These are phyloP conservation scores for Ammodytes marinus DNA, from an alignment of 2,113 vertebrate genomes.

Conservation along the genomic window DNA sequence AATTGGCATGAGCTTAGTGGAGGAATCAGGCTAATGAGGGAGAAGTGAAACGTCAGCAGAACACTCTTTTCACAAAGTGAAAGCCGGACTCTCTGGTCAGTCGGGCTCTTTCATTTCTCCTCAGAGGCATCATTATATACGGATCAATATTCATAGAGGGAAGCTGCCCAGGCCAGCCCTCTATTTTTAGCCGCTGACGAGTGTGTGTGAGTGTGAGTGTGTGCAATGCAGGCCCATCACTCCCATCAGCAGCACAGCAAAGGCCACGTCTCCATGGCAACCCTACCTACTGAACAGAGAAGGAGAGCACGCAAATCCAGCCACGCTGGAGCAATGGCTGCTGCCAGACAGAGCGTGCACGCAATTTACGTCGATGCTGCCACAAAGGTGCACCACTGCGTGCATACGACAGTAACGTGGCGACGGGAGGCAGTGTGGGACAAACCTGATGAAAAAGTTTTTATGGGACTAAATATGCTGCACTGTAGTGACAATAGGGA, in stretches of 20 bases:
- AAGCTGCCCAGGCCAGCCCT: slow-evolving; percentile 55
- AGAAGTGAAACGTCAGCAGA: slow-evolving; percentile 41
- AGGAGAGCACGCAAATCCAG: slow-evolving; percentile 78
- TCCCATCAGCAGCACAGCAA: slow-evolving; percentile 69
- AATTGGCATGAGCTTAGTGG: not conserved
- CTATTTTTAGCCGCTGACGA: slow-evolving; percentile 81
- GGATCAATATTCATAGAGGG: slow-evolving; percentile 78
- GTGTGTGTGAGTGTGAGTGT: slow-evolving; percentile 44
- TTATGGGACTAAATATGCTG: not conserved
- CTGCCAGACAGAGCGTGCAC: slow-evolving; percentile 66
- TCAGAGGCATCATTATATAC: slow-evolving; percentile 69
- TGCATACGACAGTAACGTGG: slow-evolving; percentile 27
- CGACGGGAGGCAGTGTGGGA: slow-evolving; percentile 53
- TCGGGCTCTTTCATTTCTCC: slow-evolving; percentile 61
- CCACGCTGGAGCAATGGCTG: slow-evolving; percentile 86
- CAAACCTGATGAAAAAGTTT: slow-evolving; percentile 53
- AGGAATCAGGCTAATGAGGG: slow-evolving; percentile 31
- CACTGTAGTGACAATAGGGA: not conserved
- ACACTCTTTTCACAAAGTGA: slow-evolving; percentile 27
- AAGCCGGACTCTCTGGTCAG: slow-evolving; percentile 22
- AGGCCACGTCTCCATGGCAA: slow-evolving; percentile 78
- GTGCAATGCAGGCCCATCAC: slow-evolving; percentile 55
- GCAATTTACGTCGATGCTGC: slow-evolving; percentile 47
- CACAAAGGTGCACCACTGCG: slow-evolving; percentile 41
- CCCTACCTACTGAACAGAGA: slow-evolving; percentile 72